These are phyloP conservation scores for Chelonia mydas DNA, from an alignment of 2,797 vertebrate genomes.

Conservation along the genomic window DNA sequence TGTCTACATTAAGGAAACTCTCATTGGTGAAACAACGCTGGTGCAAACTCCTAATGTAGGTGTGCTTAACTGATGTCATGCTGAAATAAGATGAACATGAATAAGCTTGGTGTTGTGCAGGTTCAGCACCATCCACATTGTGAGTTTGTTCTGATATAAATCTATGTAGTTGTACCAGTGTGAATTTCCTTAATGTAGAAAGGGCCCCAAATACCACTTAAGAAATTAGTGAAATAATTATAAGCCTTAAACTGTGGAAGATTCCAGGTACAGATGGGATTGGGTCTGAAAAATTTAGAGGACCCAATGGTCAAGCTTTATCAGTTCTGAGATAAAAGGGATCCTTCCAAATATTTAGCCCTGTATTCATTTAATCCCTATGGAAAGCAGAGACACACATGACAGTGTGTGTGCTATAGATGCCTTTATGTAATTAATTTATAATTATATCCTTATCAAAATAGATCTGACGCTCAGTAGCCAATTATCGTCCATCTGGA, in stretches of 20 bases:
- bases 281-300: slow-evolving; percentile 4
- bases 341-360: slow-evolving; percentile 23
- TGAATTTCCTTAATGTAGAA: slow-evolving; percentile 4
- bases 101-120: background rate
- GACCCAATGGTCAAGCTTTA: slow-evolving; percentile 18
- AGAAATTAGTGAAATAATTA: slow-evolving; percentile 18
- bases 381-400: slow-evolving; percentile 22
- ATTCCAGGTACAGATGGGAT: background rate
- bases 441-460: background rate
- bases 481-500: slow-evolving; percentile 53
- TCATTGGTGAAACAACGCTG: background rate
- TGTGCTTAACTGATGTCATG: background rate
- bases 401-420: slow-evolving; percentile 47
- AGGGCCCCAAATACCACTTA: background rate
- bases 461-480: slow-evolving; percentile 62
- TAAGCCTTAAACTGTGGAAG: slow-evolving; percentile 39
- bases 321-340: slow-evolving; percentile 41
- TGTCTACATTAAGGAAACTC: background rate
- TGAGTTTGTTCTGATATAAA: background rate
- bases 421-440: slow-evolving; percentile 63
- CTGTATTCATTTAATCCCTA: slow-evolving; percentile 33
- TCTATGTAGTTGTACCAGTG: background rate
- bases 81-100: background rate
- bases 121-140: background rate
- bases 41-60: background rate